phyloP scores from a whole-genome alignment of 2,797 vertebrate species.

The Enteromius paludinosus region DNA sequence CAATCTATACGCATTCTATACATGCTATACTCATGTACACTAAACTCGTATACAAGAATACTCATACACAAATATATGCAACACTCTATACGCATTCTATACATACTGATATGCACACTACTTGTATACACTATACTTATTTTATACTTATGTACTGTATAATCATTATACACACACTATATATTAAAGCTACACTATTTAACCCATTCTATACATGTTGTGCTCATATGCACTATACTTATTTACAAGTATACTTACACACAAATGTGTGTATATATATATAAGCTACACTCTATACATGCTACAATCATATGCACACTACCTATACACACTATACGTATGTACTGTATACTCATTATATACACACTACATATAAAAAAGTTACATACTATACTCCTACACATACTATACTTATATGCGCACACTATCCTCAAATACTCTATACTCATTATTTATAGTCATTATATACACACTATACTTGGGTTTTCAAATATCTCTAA shows the following conservation, averaged over 20 bases:
- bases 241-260: too few species aligned
- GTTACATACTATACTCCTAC: neutral
- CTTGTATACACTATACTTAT: too few species aligned
- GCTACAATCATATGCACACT: neutral
- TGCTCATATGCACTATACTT: neutral
- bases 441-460: neutral
- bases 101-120: too few species aligned
- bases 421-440: neutral
- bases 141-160: too few species aligned
- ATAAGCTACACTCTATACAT: too few species aligned
- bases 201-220: neutral
- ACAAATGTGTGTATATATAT: neutral
- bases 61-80: too few species aligned
- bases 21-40: too few species aligned
- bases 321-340: neutral
- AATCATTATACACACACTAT: neutral
- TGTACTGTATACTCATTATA: neutral
- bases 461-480: neutral
- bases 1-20: too few species aligned
- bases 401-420: too few species aligned
- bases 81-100: neutral
- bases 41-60: too few species aligned
- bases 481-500: neutral
- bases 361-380: neutral
- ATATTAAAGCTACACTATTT: neutral